Conservation (phyloP, 1,140 invertebrate genomes). For the Drosophila nigromelanica region DNA sequence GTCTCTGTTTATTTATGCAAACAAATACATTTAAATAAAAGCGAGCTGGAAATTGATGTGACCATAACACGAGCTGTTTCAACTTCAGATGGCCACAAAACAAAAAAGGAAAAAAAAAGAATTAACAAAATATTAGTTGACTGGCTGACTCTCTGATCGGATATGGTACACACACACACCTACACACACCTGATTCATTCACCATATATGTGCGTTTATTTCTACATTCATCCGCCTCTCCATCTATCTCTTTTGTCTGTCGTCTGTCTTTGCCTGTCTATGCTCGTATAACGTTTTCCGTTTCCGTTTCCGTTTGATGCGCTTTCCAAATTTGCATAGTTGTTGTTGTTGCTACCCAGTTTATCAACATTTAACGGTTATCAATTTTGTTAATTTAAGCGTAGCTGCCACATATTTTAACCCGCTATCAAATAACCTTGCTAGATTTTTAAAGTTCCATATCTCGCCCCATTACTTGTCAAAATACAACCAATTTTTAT, state of each 20-base stretch:
- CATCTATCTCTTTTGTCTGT: conserved; percentile 22
- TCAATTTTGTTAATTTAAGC: conserved; percentile 32
- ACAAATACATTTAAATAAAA: conserved; percentile 69
- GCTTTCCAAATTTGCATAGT: conserved; percentile 59
- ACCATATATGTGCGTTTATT: conserved; percentile 2
- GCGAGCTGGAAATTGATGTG: conserved; percentile 46
- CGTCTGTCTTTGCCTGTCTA: conserved; percentile 32
- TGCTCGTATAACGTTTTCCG: conserved; percentile 61
- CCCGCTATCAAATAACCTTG: neutral
- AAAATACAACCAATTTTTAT: too few relatives aligned
- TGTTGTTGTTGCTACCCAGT: conserved; percentile 10
- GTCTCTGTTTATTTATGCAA: conserved; percentile 67
- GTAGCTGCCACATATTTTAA: conserved; percentile 1
- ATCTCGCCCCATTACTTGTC: too few relatives aligned
- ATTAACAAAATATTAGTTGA: conserved; percentile 75
- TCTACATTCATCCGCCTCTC: conserved; percentile 14
- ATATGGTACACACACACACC: conserved; percentile 29
- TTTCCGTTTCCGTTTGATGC: conserved; percentile 66
- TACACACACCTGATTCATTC: conserved; percentile 10
- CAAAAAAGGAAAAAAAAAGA: conserved; percentile 36
- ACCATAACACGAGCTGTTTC: conserved; percentile 65
- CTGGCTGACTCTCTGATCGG: conserved; percentile 66
- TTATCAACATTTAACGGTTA: conserved; percentile 27
- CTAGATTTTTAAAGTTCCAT: too few relatives aligned
- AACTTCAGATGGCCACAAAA: conserved; percentile 22